These are phyloP conservation scores for Danio tinwini DNA, from an alignment of 2,797 vertebrate species.

Conservation along the genomic window DNA sequence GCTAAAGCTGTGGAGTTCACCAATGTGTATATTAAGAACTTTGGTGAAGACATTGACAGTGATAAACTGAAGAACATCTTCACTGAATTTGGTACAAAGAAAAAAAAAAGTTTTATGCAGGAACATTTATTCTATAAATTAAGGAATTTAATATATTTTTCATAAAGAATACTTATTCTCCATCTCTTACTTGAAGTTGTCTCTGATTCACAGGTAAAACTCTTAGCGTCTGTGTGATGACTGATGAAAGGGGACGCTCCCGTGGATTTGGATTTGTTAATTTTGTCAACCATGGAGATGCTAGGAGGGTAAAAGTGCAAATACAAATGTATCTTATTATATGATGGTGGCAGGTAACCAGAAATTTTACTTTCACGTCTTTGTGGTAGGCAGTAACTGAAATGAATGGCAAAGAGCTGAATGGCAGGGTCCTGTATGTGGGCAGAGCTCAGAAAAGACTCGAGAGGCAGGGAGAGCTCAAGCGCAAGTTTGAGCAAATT, in stretches of 20 bases:
- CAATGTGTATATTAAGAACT: conserved; percentile 98
- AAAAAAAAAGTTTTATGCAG: neutral
- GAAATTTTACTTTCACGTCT: neutral
- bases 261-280: conserved; percentile 97
- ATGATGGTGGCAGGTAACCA: neutral
- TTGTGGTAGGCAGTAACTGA: conserved; percentile 86
- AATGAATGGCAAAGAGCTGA: conserved; percentile 95
- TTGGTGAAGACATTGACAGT: conserved; percentile 87
- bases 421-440: conserved; percentile 86
- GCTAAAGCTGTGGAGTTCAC: conserved; percentile 89
- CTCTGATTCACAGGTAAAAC: conserved; percentile 82
- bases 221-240: conserved; percentile 95
- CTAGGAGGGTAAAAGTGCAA: conserved; percentile 85
- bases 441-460: conserved; percentile 94
- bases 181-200: neutral
- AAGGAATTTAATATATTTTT: neutral
- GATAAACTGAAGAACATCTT: conserved; percentile 87
- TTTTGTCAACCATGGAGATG: conserved; percentile 92
- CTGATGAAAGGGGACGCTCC: conserved; percentile 83
- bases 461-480: conserved; percentile 94
- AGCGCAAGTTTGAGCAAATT: conserved; percentile 92
- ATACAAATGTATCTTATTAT: no score
- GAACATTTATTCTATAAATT: no score
- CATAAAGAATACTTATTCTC: neutral
- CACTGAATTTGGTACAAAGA: conserved; percentile 86